These are phyloP conservation scores for Brienomyrus brachyistius DNA, from an alignment of 2,113 vertebrate species.

Conservation along the genomic window DNA sequence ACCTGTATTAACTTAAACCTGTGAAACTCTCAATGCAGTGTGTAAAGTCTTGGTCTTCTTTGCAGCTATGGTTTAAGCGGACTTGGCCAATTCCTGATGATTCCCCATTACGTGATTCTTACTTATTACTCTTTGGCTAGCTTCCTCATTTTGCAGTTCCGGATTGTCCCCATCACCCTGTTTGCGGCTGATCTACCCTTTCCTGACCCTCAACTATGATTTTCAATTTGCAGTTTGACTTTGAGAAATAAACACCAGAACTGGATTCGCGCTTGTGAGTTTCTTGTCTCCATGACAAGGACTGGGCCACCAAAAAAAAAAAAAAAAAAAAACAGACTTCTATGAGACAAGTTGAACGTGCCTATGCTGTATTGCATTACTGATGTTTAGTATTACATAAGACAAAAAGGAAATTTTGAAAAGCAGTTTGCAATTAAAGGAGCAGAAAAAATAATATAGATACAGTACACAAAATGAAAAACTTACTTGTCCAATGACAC, in stretches of 20 bases:
- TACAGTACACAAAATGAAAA: not conserved
- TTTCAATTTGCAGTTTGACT: not conserved
- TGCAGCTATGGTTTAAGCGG: not conserved
- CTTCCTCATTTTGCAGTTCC: not conserved
- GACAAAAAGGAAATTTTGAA: not conserved
- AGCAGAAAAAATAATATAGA: not conserved
- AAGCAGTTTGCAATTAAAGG: not conserved
- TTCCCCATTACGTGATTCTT: not conserved
- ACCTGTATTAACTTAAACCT: not conserved
- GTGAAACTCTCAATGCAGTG: not conserved
- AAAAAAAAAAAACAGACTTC: not conserved
- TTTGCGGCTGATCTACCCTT: not conserved
- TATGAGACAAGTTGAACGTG: not conserved
- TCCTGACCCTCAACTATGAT: not conserved
- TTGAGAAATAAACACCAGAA: not conserved
- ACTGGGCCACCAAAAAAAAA: too few species aligned
- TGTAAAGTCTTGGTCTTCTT: not conserved
- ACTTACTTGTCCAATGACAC: not conserved
- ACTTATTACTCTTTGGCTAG: not conserved
- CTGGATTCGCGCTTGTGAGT: not conserved
- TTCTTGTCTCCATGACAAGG: not conserved
- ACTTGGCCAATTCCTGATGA: not conserved
- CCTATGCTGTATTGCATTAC: not conserved
- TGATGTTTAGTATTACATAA: not conserved
- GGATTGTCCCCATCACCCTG: not conserved